Percentiles rank a stretch among this genome's conserved stretches.
Conservation (phyloP, 2,113 vertebrate species). For the Tympanuchus pallidicinctus region DNA sequence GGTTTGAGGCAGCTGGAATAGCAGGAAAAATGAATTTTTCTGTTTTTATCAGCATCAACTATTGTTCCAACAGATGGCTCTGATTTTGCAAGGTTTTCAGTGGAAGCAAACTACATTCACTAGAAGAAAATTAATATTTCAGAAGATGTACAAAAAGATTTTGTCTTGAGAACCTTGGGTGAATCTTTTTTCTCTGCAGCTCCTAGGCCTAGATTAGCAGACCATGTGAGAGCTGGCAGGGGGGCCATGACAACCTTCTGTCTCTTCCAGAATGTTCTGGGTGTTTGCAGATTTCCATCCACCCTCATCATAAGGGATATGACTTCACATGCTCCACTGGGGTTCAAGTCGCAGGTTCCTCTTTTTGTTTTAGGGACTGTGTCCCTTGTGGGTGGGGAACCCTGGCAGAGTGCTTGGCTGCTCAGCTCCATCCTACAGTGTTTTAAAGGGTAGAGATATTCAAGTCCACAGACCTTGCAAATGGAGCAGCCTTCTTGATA, state of each 20-base stretch:
- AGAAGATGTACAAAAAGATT: background rate
- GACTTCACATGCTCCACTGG: background rate
- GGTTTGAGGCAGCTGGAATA: background rate
- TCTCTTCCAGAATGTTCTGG: background rate
- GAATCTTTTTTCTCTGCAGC: background rate
- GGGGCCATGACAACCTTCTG: rapidly evolving
- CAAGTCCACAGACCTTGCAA: background rate
- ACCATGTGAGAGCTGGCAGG: background rate
- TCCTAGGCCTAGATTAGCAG: background rate
- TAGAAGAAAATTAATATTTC: background rate
- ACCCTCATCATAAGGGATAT: background rate
- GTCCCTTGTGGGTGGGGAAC: background rate
- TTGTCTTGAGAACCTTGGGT: background rate
- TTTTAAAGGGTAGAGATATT: background rate
- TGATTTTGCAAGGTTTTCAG: background rate
- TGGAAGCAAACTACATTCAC: background rate
- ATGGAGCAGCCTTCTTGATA: background rate
- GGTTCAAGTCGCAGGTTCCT: background rate
- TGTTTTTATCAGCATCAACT: background rate
- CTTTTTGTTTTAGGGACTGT: background rate
- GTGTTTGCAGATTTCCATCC: rapidly evolving
- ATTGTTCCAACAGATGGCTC: background rate
- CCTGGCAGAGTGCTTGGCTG: background rate
- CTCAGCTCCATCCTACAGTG: background rate
- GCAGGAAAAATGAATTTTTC: background rate